A percentile compares a stretch with the other conserved stretches of the same genome.
Conservation (phyloP, 2,888 invertebrate genomes). For the Epistrophe grossulariae region DNA sequence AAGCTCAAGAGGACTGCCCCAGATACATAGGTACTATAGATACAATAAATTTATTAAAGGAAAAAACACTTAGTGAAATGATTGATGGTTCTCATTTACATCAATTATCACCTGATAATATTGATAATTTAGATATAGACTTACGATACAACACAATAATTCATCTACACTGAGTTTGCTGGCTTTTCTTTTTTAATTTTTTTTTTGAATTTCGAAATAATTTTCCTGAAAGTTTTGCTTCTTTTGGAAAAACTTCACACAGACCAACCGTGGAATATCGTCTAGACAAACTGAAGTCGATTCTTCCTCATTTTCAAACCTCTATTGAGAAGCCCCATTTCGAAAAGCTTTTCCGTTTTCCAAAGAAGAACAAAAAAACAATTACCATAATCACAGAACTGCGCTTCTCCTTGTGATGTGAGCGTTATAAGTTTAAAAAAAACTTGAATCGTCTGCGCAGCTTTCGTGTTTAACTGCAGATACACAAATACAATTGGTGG, state of each 20-base stretch:
- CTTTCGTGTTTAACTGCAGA: slow-evolving; percentile 56
- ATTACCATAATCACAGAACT: slow-evolving; percentile 37
- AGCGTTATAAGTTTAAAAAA: slow-evolving; percentile 54
- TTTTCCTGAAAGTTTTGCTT: slow-evolving; percentile 11
- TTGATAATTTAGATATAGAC: slow-evolving; percentile 25
- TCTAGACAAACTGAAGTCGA: slow-evolving; percentile 70
- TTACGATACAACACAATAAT: slow-evolving; percentile 46
- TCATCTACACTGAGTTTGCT: slow-evolving; percentile 59
- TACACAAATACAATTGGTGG: slow-evolving; percentile 19
- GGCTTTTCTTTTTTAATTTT: slow-evolving; percentile 7
- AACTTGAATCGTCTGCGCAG: slow-evolving; percentile 57
- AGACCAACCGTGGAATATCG: slow-evolving; percentile 71
- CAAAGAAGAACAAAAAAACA: slow-evolving; percentile 15
- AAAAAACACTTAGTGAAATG: slow-evolving; percentile 26
- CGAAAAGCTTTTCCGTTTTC: slow-evolving; percentile 58
- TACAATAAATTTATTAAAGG: not conserved
- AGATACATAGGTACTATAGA: slow-evolving; percentile 49
- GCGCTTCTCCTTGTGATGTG: slow-evolving; percentile 35
- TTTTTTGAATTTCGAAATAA: not conserved
- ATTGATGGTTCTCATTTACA: slow-evolving; percentile 33
- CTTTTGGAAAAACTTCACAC: slow-evolving; percentile 52
- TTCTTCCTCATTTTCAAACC: slow-evolving; percentile 51
- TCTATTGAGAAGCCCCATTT: slow-evolving; percentile 38
- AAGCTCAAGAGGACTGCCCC: slow-evolving; percentile 56
- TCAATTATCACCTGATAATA: slow-evolving; percentile 67